Base-by-base conservation (phyloP, 2,113 vertebrate genomes). In the Ursus arctos region DNA sequence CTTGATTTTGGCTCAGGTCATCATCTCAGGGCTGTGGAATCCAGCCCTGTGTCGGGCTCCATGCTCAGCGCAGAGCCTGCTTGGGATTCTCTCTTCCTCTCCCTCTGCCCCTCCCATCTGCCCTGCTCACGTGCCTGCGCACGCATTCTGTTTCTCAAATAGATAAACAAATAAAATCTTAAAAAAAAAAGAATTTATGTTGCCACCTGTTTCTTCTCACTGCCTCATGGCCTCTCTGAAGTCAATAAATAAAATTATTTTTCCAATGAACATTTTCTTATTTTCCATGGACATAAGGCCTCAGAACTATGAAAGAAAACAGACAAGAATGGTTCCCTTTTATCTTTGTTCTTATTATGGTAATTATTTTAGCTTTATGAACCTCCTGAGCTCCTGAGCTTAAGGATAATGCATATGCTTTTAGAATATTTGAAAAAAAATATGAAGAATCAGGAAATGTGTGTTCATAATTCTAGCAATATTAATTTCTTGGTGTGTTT, bases 311-410 rank as follows among this genome's bases (percentile, higher is more conserved):
- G 3, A 87, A 93, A 65, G 43, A 59, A 92, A 82, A 31, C 26
- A 80, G 36, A 63, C 13, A 28, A 77, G 18, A 93, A 86, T 22
- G 49, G 8, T 47, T 91, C 14, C 21, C 40, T 61, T 84, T 88
- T 59, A 65, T 36, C 28, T 71, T 95, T 81, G 55, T 79, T 67
- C 67, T 92, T 77, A 43, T 82, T 89, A 57, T 59, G 26, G 22
- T 59, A 40, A 65, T 89, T 91, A 49, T 59, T 92, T 94, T 88
- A 96, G 31, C 43, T 94, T 97, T 88, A 22, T 53, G 9, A 82
- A 76, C 26, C 57, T 82, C 69, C 51, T 81, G 49, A 91, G 40
- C 36, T 80, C 74, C 55, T 84, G 51, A 92, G 43, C 28, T 92
- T 95, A 79, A 85, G 57, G 43, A 24, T 69, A 43, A 84, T 26